Percentiles rank a stretch among this genome's conserved stretches.
phyloP scores from a whole-genome alignment of 2,797 vertebrate genomes.

The Myotis myotis region DNA sequence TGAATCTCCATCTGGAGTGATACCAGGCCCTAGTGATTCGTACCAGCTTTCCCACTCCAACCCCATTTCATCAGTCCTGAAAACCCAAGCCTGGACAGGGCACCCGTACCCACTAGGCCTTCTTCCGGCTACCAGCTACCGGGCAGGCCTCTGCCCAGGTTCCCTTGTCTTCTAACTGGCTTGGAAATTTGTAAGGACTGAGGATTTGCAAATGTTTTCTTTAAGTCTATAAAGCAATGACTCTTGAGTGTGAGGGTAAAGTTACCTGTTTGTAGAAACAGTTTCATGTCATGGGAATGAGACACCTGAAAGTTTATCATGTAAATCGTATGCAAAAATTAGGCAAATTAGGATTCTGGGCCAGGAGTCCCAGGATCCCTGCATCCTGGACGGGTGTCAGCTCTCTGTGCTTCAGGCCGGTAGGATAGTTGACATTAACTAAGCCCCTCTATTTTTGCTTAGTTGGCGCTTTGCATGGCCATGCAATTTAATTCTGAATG shows the following conservation, averaged over 20 bases:
- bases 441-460: not conserved
- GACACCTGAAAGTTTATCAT: not conserved
- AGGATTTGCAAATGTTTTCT: conserved; percentile 8
- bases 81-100: not conserved
- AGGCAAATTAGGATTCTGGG: not conserved
- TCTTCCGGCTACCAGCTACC: not conserved
- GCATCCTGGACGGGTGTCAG: not conserved
- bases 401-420: not conserved
- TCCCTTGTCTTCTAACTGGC: not conserved
- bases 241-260: not conserved
- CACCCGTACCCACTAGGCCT: not conserved
- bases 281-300: conserved; percentile 28
- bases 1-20: not conserved
- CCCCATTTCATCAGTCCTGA: not conserved
- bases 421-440: not conserved
- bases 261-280: conserved; percentile 29
- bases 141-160: not conserved
- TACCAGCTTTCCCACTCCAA: not conserved
- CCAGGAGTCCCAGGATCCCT: not conserved
- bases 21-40: not conserved
- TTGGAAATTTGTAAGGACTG: not conserved
- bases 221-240: conserved; percentile 28
- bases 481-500: conserved; percentile 9
- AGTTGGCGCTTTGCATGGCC: not conserved
- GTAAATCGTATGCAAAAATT: conserved; percentile 54